Conservation (phyloP, 2,797 vertebrate genomes). For the Ptychadena robeensis region DNA sequence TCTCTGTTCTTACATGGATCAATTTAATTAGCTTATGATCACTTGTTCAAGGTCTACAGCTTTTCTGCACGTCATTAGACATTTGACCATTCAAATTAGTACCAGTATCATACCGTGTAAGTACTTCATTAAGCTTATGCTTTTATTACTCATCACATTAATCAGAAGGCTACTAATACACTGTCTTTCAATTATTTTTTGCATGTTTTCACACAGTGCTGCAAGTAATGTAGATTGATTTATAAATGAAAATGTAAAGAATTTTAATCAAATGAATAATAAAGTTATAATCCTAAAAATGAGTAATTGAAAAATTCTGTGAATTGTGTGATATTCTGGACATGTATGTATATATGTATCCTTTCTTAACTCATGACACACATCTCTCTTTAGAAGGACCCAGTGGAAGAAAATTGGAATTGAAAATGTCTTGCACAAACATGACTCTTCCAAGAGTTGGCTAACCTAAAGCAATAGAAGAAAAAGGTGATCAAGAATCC, state of each 20-base stretch:
- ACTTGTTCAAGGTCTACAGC: constrained; percentile 34
- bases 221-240: not conserved
- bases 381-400: too few relatives aligned
- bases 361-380: too few relatives aligned
- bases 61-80: constrained; percentile 37
- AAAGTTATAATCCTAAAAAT: too few relatives aligned
- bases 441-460: too few relatives aligned
- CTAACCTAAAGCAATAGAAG: too few relatives aligned
- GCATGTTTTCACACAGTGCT: not conserved
- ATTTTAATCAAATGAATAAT: too few relatives aligned
- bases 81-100: constrained; percentile 47
- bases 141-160: constrained; percentile 34
- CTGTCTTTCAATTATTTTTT: constrained; percentile 17
- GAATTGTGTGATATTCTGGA: too few relatives aligned
- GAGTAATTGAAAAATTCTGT: too few relatives aligned
- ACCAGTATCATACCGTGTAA: constrained; percentile 42
- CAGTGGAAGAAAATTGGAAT: too few relatives aligned
- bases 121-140: constrained; percentile 38
- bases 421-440: too few relatives aligned
- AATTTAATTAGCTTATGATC: constrained; percentile 33
- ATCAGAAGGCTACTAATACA: constrained; percentile 28
- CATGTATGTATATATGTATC: too few relatives aligned
- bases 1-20: constrained; percentile 20
- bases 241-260: not conserved
- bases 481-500: too few relatives aligned